Base-by-base conservation (phyloP, 1,140 invertebrate genomes). In the Andrena cerasifolii region DNA sequence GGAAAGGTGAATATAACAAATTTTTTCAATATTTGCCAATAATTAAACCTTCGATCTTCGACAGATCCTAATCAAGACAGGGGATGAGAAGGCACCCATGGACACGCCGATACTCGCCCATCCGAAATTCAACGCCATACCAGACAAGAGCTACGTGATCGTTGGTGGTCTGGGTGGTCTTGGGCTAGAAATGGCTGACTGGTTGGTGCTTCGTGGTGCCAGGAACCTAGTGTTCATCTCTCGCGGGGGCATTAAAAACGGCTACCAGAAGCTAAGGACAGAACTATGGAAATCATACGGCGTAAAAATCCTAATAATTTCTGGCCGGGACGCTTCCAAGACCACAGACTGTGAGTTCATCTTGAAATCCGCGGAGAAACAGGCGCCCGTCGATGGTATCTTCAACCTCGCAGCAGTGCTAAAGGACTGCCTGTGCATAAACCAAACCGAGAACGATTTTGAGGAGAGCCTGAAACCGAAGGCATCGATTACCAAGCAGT, bases 131-230 rank as follows among this genome's bases (percentile, higher is more conserved):
- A 85, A 93, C 21, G 96, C 95, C 72, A 65, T 93, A 40, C 88
- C 63, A 8, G 49, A 90, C 3, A 80, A 84, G 18, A 91, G 89
- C 36, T 94, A 94, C 71, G 87, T 95, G 8, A 86, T 95, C 47
- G 78, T 94, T 53, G 94, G 97, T 49, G 97, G 97, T 74, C 90
- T 97, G 0, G 97, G 97, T 59, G 97, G 97, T 31, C 96, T 98
- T 88, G 97, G 96, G 43, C 91, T 98, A 2, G 96, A 98, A 89
- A 88, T 98, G 53, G 94, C 94, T 2, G 94, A 96, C 76, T 98
- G 96, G 96, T 82, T 97, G 54, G 91, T 96, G 26, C 88, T 95
- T 18, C 92, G 96, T 68, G 96, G 96, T 4, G 95, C 95, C 1
- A 93, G 86, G 70, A 94, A 95, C 70, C 62, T 98, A 2, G 92